Base-by-base conservation (phyloP, 2,113 vertebrate species). In the Hemiscyllium ocellatum region DNA sequence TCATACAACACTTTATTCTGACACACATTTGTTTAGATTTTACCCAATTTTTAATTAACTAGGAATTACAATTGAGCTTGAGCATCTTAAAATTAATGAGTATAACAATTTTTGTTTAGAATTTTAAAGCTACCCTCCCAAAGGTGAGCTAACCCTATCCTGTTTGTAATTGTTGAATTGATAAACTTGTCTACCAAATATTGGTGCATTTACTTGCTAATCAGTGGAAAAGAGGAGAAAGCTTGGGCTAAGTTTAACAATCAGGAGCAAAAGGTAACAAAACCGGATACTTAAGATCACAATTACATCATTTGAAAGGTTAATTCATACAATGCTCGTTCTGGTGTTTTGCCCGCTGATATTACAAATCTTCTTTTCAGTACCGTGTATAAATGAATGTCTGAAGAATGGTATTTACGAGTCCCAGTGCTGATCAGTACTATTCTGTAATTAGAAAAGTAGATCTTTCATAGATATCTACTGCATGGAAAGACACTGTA, bases 381-480 rank as follows among this genome's bases (percentile, higher is more conserved):
- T 93, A 47, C 42, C 42, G 42, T 47, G 42, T 47, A 22, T 68
- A 93, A 22, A 68, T 42, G 24, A 72, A 47, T 70, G 50, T 95
- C 94, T 52, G 22, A 95, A 95, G 42, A 95, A 76, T 52, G 50
- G 29, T 12, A 42, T 26, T 42, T 4, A 91, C n/a, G 2, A 12
- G 13, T 95, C 50, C 47, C 72, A 15, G 22, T 52, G 29, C 68
- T 70, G 33, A 95, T 95, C 37, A 90, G 69, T 47, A 5, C 65
- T 93, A 24, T 10, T n/a, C 37, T 80, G 20, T 95, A 96, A 96
- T 97, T 96, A 97, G 96, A 96, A 95, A 96, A 96, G 95, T 95
- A 95, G 95, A 96, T 96, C 97, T 97, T 96, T 96, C 96, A 96
- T 96, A 96, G 65, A 96, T 93, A 95, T 87, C 24, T 95, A 96